Evolutionary conservation across 2,888 invertebrate genomes (phyloP).

Genomic region (Caenorhabditis japonica): DNA sequence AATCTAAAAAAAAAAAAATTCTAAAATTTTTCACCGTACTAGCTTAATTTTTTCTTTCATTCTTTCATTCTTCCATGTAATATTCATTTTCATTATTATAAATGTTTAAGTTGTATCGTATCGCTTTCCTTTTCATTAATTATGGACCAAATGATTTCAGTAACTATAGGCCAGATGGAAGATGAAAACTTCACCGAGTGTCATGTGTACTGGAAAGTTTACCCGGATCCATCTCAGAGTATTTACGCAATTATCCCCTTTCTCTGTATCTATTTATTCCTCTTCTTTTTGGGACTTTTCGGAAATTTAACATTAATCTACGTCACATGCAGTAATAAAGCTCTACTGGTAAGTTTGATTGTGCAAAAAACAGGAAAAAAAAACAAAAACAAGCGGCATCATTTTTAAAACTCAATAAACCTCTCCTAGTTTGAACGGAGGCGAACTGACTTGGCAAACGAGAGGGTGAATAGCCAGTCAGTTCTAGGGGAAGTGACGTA

Average conservation of each 20-base stretch:
- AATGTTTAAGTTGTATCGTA: too few species aligned
- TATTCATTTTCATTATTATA: not conserved
- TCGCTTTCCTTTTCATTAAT: too few species aligned
- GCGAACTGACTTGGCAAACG: slow-evolving; percentile 15
- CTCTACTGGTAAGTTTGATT: slow-evolving; percentile 60
- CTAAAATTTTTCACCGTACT: slow-evolving; percentile 8
- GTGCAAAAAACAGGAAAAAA: too few species aligned
- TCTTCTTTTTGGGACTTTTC: slow-evolving; percentile 75
- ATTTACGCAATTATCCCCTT: slow-evolving; percentile 65
- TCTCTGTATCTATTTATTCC: slow-evolving; percentile 60
- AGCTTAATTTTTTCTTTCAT: not conserved
- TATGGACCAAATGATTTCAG: too few species aligned
- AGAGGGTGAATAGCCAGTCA: slow-evolving; percentile 10
- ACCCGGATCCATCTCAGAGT: slow-evolving; percentile 65
- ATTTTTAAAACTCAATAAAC: slow-evolving; percentile 16
- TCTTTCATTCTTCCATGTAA: not conserved
- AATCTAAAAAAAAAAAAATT: too few species aligned
- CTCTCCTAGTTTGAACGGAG: too few species aligned
- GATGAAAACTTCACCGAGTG: slow-evolving; percentile 39
- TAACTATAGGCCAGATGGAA: slow-evolving; percentile 41
- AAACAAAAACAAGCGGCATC: too few species aligned
- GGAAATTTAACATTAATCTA: slow-evolving; percentile 73
- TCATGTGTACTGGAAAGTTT: slow-evolving; percentile 53
- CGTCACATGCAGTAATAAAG: slow-evolving; percentile 66
- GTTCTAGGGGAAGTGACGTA: slow-evolving; percentile 13